Percentiles rank a stretch among this genome's conserved stretches.
Conservation (phyloP, 2,888 invertebrate species). For the Pammene aurita region DNA sequence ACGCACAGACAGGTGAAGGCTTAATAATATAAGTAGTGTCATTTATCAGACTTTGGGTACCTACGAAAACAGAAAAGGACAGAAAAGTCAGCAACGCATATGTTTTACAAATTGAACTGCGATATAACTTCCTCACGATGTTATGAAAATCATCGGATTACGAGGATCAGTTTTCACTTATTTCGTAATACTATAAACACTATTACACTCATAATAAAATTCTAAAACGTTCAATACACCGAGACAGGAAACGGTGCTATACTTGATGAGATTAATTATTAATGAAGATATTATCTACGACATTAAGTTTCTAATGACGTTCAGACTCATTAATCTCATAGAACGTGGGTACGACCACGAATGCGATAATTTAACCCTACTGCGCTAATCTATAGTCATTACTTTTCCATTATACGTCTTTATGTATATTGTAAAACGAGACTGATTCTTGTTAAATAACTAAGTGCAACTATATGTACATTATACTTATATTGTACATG, state of each 20-base stretch:
- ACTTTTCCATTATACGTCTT: constrained; percentile 13
- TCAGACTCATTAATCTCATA: constrained; percentile 3
- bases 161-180: background rate
- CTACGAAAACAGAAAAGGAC: too few species aligned
- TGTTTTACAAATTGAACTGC: background rate
- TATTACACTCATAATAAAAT: constrained; percentile 3
- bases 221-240: constrained; percentile 4
- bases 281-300: background rate
- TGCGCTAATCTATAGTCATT: constrained; percentile 7
- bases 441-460: constrained; percentile 18
- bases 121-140: background rate
- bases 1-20: too few species aligned
- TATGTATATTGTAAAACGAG: background rate
- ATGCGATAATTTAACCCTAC: background rate
- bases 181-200: constrained; percentile 9
- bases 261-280: constrained; percentile 10
- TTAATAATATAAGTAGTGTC: too few species aligned
- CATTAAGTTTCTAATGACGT: constrained; percentile 18
- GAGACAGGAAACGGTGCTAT: constrained; percentile 3
- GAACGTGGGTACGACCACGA: background rate
- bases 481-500: background rate
- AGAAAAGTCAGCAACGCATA: background rate
- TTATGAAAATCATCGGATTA: background rate
- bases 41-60: too few species aligned
- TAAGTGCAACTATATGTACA: background rate